Base-by-base conservation (phyloP, 2,113 vertebrate species). In the Ciconia boyciana region DNA sequence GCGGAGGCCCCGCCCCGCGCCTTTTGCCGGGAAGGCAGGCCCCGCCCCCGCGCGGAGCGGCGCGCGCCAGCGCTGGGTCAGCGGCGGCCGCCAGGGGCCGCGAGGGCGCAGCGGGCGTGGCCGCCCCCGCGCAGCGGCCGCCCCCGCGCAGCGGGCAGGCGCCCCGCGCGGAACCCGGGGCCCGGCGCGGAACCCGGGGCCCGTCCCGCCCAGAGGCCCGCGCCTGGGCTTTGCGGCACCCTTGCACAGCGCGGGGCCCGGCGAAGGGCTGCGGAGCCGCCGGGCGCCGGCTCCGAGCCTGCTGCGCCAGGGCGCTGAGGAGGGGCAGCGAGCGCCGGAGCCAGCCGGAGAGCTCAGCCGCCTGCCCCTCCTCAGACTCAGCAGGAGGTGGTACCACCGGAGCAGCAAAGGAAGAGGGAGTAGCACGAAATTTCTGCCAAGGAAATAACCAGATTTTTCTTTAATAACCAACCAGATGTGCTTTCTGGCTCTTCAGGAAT, bases 361-460 rank as follows among this genome's bases (percentile, higher is more conserved):
- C 32, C 24, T 16, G 25, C 15, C 48, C 60, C 60, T 16, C 28
- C 48, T 11, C 41, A 6, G 7, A 24, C 12, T 1, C 62, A 4
- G 4, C 28, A 8, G 29, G 36, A 28, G 15, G 10, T 1, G 22
- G 41, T 2, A 25, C 31, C 36, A 7, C 39, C 9, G 3, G 2
- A 19, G 39, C 43, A 14, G 62, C 76, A 3, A 16, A 0, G 55
- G 51, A 25, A 22, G 7, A 16, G 8, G 12, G 24, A 51, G 71
- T 4, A 15, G 16, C 3, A 5, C 65, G 2, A 1, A 26, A 1
- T 5, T 7, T 19, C n/a, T 1, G 11, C 16, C 13, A 0, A 10
- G 36, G 43, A 18, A 9, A 10, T 6, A 12, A 16, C 8, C 10
- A 2, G 13, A 0, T 0, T 5, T 17, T 2, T 39, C 1, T 24